Conservation (phyloP, 2,888 invertebrate genomes). For the Sarcophaga carnaria region DNA sequence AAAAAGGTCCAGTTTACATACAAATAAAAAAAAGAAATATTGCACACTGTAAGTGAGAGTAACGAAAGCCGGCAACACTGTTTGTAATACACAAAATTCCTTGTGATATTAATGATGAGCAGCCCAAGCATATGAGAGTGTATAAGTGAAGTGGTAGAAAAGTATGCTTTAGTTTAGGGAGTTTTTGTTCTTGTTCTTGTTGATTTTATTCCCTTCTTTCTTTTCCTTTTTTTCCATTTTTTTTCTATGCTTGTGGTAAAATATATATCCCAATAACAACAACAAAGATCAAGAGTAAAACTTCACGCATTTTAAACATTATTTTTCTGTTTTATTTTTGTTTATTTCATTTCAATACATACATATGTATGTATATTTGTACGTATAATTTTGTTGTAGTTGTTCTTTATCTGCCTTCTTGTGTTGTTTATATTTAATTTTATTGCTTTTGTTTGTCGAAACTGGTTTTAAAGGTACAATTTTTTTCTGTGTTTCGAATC, state of each 20-base stretch:
- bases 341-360: neutral
- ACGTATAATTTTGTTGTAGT: slow-evolving; percentile 38
- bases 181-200: slow-evolving; percentile 6
- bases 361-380: neutral
- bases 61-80: neutral
- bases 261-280: slow-evolving; percentile 23
- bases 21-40: no score
- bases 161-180: slow-evolving; percentile 45
- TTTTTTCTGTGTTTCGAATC: slow-evolving; percentile 68
- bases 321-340: slow-evolving; percentile 35
- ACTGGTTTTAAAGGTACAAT: slow-evolving; percentile 77
- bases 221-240: neutral
- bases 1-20: no score
- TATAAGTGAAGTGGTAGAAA: slow-evolving; percentile 20
- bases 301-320: slow-evolving; percentile 59
- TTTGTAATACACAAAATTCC: neutral
- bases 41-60: no score
- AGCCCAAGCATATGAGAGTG: neutral
- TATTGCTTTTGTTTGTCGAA: slow-evolving; percentile 69
- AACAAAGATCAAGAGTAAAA: slow-evolving; percentile 16
- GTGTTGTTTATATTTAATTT: slow-evolving; percentile 58
- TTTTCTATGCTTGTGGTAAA: slow-evolving; percentile 39
- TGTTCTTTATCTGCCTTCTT: slow-evolving; percentile 45
- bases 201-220: neutral
- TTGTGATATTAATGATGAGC: no score